Evolutionary conservation across 2,888 invertebrate species (phyloP).

Genomic region (Limnephilus auricula): DNA sequence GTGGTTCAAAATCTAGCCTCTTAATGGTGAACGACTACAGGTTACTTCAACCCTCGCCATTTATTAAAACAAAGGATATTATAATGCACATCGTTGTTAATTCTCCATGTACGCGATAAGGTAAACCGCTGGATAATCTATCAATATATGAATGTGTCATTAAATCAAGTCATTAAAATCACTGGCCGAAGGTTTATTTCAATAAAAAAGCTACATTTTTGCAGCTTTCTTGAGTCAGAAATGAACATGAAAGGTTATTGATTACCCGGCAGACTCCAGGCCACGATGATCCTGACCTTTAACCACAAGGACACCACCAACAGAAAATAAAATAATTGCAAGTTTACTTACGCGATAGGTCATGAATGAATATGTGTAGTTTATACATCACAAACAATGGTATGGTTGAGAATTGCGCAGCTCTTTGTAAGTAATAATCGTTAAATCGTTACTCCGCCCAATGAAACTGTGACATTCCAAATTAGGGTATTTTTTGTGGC

Average conservation of each 20-base stretch:
- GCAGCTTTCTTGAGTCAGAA: neutral
- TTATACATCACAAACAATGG: neutral
- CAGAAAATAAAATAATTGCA: neutral
- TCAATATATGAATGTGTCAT: neutral
- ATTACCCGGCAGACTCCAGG: neutral
- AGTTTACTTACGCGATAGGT: neutral
- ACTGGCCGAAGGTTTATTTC: neutral
- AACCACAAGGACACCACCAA: neutral
- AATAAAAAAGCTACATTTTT: neutral
- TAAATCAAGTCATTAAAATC: neutral
- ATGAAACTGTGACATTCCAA: too few relatives aligned
- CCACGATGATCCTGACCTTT: neutral
- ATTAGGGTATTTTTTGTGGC: too few relatives aligned
- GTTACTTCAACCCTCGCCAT: neutral
- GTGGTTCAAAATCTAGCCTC: too few relatives aligned
- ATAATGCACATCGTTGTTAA: too few relatives aligned
- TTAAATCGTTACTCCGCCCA: too few relatives aligned
- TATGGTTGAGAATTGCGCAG: neutral
- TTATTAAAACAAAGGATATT: too few relatives aligned
- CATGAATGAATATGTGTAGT: neutral
- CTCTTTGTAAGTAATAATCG: too few relatives aligned
- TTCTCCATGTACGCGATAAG: neutral
- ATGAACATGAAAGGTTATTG: neutral
- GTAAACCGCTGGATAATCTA: neutral
- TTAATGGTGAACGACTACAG: neutral